Conservation (phyloP, 2,797 vertebrate species). For the Hybognathus amarus region DNA sequence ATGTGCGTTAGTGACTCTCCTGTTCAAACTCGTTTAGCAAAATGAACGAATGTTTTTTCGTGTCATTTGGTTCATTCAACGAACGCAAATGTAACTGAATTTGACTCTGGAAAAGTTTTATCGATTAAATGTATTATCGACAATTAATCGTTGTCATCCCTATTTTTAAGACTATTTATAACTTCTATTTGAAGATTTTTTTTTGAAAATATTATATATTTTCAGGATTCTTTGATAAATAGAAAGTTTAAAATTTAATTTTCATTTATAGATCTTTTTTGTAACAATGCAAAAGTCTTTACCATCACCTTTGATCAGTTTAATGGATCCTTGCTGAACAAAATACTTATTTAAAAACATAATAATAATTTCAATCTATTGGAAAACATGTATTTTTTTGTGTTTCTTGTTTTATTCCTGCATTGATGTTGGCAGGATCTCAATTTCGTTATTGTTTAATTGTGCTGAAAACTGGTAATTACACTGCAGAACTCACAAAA, state of each 20-base stretch:
- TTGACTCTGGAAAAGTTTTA: too few species aligned
- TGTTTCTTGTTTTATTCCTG: neutral
- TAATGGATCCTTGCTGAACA: neutral
- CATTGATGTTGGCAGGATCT: conserved; percentile 4
- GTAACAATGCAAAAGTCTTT: neutral
- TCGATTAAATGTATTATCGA: too few species aligned
- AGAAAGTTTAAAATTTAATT: neutral
- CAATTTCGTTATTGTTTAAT: neutral
- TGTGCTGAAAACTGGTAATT: conserved; percentile 15
- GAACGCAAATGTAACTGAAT: too few species aligned
- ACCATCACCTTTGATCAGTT: neutral
- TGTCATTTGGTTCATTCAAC: too few species aligned
- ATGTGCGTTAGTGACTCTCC: too few species aligned
- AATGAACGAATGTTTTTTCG: too few species aligned
- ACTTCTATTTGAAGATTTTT: neutral
- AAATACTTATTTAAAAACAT: neutral
- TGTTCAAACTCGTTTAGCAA: too few species aligned
- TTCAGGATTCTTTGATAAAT: too few species aligned
- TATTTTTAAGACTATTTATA: neutral
- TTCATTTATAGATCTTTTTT: neutral
- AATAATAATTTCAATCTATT: neutral
- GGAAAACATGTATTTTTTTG: neutral
- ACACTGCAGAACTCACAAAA: conserved; percentile 1
- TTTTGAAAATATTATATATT: too few species aligned
- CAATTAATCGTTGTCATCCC: too few species aligned